Conservation (phyloP, 2,113 vertebrate species). For the Megaceryle torquata region DNA sequence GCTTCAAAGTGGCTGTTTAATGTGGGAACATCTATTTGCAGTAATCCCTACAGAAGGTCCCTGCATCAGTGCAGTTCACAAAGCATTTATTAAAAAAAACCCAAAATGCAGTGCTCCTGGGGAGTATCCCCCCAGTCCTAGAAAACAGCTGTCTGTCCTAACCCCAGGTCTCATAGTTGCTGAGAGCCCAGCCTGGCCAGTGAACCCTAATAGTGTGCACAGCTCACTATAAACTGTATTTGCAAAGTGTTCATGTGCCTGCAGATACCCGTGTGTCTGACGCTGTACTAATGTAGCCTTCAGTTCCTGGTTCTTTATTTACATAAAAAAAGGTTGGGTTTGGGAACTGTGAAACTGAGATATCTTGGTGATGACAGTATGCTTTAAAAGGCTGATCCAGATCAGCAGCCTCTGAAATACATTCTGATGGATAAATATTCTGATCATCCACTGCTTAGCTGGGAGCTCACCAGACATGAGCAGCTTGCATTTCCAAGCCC, state of each 20-base stretch:
- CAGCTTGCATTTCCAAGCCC: neutral
- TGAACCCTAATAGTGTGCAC: neutral
- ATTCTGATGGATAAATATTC: neutral
- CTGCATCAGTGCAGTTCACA: neutral
- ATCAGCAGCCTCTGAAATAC: neutral
- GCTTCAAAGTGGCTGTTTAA: neutral
- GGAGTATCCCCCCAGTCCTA: neutral
- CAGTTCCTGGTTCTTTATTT: neutral
- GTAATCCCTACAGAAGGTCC: neutral
- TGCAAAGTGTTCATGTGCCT: neutral
- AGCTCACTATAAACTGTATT: neutral
- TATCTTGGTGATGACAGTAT: neutral
- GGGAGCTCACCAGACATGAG: neutral
- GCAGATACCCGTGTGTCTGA: fast-evolving
- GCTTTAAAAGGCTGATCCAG: neutral
- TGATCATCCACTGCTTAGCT: neutral
- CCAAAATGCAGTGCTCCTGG: neutral
- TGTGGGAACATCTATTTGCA: neutral
- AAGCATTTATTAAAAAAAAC: neutral
- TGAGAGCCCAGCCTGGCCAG: neutral
- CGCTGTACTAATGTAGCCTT: neutral
- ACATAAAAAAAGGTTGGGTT: neutral
- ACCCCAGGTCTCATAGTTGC: neutral
- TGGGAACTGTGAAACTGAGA: neutral
- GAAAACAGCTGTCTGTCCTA: neutral